phyloP scores from a whole-genome alignment of 2,113 vertebrate genomes.

The Boleophthalmus pectinirostris region DNA sequence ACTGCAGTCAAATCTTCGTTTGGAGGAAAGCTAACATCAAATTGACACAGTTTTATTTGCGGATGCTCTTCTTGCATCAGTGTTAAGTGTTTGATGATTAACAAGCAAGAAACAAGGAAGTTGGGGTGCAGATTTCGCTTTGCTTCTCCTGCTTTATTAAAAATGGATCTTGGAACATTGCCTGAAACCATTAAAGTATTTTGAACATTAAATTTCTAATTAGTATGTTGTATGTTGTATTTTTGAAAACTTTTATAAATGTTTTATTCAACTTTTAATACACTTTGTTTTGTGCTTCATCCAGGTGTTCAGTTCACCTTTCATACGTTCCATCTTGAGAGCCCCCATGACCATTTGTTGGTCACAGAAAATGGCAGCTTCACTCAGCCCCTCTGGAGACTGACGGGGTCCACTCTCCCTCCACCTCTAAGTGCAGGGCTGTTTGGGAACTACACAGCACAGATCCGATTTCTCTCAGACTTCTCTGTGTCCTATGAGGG shows the following conservation, averaged over 20 bases:
- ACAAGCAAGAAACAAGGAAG: not conserved
- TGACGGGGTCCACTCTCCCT: slow-evolving; percentile 91
- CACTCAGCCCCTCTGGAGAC: slow-evolving; percentile 86
- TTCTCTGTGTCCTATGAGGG: slow-evolving; percentile 99
- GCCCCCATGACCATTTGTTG: slow-evolving; percentile 92
- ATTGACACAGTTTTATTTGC: slow-evolving; percentile 42
- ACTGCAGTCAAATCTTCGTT: slow-evolving; percentile 44
- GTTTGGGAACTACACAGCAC: slow-evolving; percentile 94
- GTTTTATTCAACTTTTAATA: not conserved
- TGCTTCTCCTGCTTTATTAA: slow-evolving; percentile 11
- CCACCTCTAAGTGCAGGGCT: slow-evolving; percentile 90
- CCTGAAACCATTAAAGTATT: not conserved
- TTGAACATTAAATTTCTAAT: not conserved
- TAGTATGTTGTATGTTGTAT: not conserved
- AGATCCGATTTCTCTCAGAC: slow-evolving; percentile 96
- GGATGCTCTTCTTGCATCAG: slow-evolving; percentile 7
- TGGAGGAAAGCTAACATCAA: slow-evolving; percentile 24
- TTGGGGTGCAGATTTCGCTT: slow-evolving; percentile 2
- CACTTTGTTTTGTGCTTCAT: not conserved
- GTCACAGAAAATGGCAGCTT: slow-evolving; percentile 96
- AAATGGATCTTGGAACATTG: slow-evolving; percentile 5
- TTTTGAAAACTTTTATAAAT: too few relatives aligned
- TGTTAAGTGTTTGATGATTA: slow-evolving; percentile 29
- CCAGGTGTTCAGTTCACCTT: slow-evolving; percentile 96
- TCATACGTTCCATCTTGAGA: slow-evolving; percentile 97